Conservation (phyloP, 2,113 vertebrate species). For the Corvus cornix region DNA sequence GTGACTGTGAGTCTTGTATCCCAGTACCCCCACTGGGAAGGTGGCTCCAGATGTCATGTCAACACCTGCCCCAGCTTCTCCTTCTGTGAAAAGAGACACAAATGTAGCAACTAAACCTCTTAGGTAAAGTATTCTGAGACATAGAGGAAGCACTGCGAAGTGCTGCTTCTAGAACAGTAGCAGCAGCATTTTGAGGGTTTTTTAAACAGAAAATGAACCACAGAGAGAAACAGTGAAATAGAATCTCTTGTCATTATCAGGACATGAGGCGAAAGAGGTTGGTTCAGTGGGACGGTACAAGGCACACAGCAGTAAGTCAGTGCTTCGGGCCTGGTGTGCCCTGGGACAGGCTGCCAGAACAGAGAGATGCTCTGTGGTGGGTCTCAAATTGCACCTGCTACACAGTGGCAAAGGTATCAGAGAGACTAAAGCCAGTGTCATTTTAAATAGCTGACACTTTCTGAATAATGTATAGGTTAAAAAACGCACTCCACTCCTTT, state of each 20-base stretch:
- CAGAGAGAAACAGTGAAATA: not conserved
- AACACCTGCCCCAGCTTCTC: not conserved
- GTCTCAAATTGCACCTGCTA: not conserved
- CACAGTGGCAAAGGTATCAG: not conserved
- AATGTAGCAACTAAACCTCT: not conserved
- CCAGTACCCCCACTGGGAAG: not conserved
- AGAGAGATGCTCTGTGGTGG: not conserved
- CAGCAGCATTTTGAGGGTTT: not conserved
- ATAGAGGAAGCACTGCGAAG: not conserved
- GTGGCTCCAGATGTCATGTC: not conserved
- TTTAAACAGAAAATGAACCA: not conserved
- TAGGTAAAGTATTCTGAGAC: not conserved
- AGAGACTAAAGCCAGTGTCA: not conserved
- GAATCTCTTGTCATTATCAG: not conserved
- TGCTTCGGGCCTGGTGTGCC: rapidly evolving
- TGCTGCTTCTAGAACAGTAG: not conserved
- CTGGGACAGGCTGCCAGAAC: not conserved
- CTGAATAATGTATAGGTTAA: not conserved
- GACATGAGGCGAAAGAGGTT: rapidly evolving
- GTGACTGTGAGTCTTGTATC: not conserved
- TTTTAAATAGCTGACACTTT: not conserved
- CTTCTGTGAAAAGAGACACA: not conserved
- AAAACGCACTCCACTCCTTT: not conserved
- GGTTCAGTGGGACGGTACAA: rapidly evolving
- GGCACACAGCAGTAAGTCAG: not conserved